Base-by-base conservation (phyloP, 1,140 invertebrate species). In the Cherax destructor region DNA sequence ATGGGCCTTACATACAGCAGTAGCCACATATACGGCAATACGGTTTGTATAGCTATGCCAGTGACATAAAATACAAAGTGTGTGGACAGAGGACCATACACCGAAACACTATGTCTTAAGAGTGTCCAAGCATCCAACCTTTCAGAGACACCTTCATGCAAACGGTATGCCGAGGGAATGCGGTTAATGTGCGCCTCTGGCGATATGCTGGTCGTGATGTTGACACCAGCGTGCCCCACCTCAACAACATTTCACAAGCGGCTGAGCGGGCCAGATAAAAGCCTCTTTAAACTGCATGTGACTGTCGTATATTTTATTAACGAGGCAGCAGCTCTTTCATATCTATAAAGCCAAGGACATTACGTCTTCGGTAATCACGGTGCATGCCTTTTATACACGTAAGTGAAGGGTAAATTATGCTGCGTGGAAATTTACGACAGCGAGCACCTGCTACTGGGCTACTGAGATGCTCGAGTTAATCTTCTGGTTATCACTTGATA, bases 261-360 rank as follows among this genome's bases (percentile, higher is more conserved):
- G 47, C 6, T 18, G 77, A 52, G 47, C 47, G 41, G 1, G 77
- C 77, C 77, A 79, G 47, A 79, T 79, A 79, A 50, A 79, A 79
- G 7, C 3, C 41, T 16, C 6, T 52, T 52, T 52, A 49, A 21
- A 21, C 47, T 52, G 50, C 77, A 79, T 79, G 41, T 79, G 77
- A 79, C 77, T 79, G 47, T 50, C 77, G 21, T 79, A 79, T 50
- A 79, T 79, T 79, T 79, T 50, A 5, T 50, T 79, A 52, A 79
- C 77, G 77, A 50, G 13, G 47, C 77, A 5, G 13, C 50, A 16
- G 11, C n/a, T 50, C 77, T 79, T 52, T 52, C 77, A 49, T 30
- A 49, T 52, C 77, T 24, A 52, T 49, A 49, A 50, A 79, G 9
- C 47, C 47, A 79, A 49, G 77, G 47, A 9, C 47, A 50, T 79